Evolutionary conservation across 2,888 invertebrate species (phyloP).

Genomic region (Drosophila pegasa): DNA sequence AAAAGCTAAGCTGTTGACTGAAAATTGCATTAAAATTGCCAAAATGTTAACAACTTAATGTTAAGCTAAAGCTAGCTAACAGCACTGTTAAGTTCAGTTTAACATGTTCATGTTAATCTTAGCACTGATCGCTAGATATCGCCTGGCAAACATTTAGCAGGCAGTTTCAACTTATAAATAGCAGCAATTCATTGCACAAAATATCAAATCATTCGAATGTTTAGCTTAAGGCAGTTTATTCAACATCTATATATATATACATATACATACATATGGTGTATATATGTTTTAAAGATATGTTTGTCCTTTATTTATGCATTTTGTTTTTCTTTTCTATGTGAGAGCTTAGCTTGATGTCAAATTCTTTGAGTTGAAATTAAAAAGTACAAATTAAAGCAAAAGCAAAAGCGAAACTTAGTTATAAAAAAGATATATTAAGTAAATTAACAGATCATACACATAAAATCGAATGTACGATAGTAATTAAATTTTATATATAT

Average conservation of each 20-base stretch:
- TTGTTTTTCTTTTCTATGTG: not conserved
- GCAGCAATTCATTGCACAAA: not conserved
- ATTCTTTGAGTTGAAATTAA: constrained; percentile 18
- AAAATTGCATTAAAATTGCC: no score
- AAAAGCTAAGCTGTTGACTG: not conserved
- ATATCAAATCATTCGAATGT: not conserved
- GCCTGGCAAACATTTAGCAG: not conserved
- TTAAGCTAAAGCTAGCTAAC: not conserved
- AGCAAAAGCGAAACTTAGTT: constrained; percentile 12
- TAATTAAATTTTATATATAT: constrained; percentile 4
- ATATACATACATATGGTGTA: constrained; percentile 2
- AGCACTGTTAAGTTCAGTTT: not conserved
- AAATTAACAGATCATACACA: constrained; percentile 12
- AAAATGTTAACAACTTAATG: not conserved
- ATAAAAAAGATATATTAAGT: not conserved
- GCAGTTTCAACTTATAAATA: not conserved
- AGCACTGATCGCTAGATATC: not conserved
- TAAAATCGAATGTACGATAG: not conserved
- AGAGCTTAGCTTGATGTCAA: constrained; percentile 15
- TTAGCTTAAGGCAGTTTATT: not conserved
- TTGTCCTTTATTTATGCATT: constrained; percentile 36
- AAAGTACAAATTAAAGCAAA: not conserved
- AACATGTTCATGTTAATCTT: not conserved
- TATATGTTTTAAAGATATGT: constrained; percentile 52
- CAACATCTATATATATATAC: not conserved